These are phyloP conservation scores for Bombus waltoni DNA, from an alignment of 1,140 invertebrate genomes.

Conservation along the genomic window DNA sequence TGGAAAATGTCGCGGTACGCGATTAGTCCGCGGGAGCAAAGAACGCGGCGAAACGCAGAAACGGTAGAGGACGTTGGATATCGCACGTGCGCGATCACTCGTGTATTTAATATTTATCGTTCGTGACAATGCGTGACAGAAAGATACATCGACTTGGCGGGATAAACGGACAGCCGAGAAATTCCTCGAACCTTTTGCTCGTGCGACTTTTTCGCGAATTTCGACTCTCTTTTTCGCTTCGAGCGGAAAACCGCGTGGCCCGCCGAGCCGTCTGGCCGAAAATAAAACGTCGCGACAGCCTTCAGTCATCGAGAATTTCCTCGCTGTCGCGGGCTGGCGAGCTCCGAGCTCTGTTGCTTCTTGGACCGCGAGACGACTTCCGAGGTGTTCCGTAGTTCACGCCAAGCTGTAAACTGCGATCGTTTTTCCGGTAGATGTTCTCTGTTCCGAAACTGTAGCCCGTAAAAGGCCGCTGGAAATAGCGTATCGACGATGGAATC, in stretches of 20 bases:
- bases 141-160: conserved; percentile 44
- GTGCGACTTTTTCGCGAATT: conserved; percentile 20
- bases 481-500: background rate
- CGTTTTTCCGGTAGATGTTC: fast-evolving
- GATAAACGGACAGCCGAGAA: conserved; percentile 40
- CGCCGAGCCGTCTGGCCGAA: background rate
- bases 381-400: fast-evolving
- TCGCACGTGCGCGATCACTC: background rate
- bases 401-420: background rate
- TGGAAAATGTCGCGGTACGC: too few species aligned
- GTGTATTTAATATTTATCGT: conserved; percentile 1
- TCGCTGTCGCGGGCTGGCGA: too few species aligned
- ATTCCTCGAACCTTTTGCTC: conserved; percentile 40
- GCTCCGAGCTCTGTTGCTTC: background rate
- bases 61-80: background rate
- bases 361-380: background rate
- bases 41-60: background rate
- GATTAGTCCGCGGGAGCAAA: background rate
- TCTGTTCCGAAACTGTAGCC: too few species aligned
- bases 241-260: conserved; percentile 6
- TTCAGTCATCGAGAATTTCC: conserved; percentile 2
- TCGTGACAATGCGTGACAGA: conserved; percentile 62
- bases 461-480: background rate
- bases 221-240: background rate
- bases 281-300: conserved; percentile 33